These are phyloP conservation scores for Aphelinus atriplicis DNA, from an alignment of 1,140 invertebrate genomes.

Conservation along the genomic window DNA sequence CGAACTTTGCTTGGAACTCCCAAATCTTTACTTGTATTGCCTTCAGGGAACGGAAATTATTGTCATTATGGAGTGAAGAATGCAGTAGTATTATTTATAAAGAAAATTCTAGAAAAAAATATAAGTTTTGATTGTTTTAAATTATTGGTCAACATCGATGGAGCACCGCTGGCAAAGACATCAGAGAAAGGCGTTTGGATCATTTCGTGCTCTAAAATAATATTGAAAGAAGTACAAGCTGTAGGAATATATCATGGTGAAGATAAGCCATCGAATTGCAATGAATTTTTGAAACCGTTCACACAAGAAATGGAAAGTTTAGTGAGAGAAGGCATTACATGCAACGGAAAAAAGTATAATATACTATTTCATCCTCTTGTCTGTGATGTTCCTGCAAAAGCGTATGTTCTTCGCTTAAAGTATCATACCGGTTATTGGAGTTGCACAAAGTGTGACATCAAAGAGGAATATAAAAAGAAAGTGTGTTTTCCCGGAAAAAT, in stretches of 20 bases:
- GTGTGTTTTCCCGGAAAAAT: conserved; percentile 30
- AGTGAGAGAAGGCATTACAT: conserved; percentile 22
- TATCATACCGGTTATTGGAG: conserved; percentile 40
- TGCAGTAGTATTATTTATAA: no score
- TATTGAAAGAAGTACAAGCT: no score
- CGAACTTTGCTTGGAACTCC: no score
- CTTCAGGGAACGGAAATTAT: no score
- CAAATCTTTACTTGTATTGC: no score
- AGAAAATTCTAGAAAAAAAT: no score
- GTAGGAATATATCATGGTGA: conserved; percentile 33
- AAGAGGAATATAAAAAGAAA: conserved; percentile 5
- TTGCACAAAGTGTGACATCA: conserved; percentile 43
- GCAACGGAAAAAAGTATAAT: conserved; percentile 14
- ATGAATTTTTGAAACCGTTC: conserved; percentile 38
- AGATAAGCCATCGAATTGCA: conserved; percentile 30
- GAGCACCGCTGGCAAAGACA: no score
- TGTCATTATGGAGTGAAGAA: no score
- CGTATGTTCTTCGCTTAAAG: conserved; percentile 44
- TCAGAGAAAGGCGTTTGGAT: no score
- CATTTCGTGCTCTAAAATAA: no score
- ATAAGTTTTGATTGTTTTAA: no score
- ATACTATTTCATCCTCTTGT: conserved; percentile 40
- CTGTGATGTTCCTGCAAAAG: conserved; percentile 45
- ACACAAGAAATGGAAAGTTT: conserved; percentile 34
- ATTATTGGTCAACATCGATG: no score